Evolutionary conservation across 2,888 invertebrate species (phyloP).

Genomic region (Agapostemon virescens): DNA sequence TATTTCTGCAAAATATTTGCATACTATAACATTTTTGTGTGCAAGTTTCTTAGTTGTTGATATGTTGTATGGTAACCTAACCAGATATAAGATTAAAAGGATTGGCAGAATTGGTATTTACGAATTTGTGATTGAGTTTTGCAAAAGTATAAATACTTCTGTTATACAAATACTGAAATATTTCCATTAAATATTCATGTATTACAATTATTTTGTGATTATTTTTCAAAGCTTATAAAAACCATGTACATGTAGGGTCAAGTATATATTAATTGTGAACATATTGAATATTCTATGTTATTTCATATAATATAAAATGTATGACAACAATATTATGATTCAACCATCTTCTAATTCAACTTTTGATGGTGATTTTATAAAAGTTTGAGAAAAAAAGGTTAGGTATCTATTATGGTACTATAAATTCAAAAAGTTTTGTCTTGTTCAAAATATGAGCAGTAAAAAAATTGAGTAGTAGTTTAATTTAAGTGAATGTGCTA

Average conservation of each 20-base stretch:
- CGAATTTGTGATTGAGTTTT: not conserved
- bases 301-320: not conserved
- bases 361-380: not conserved
- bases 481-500: too few relatives aligned
- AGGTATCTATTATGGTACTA: not conserved
- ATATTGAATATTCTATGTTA: not conserved
- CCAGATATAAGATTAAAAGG: not conserved
- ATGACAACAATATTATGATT: not conserved
- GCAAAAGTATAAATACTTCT: not conserved
- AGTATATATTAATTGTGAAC: not conserved
- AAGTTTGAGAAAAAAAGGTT: not conserved
- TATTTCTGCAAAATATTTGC: not conserved
- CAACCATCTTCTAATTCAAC: not conserved
- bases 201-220: not conserved
- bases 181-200: not conserved
- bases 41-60: not conserved
- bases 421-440: not conserved
- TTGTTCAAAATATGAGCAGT: not conserved
- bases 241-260: not conserved
- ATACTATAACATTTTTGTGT: not conserved
- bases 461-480: not conserved
- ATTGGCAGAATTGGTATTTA: not conserved
- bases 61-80: not conserved
- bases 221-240: not conserved
- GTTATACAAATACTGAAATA: not conserved